Conservation (phyloP, 2,888 invertebrate genomes). For the Calliopum simillimum region DNA sequence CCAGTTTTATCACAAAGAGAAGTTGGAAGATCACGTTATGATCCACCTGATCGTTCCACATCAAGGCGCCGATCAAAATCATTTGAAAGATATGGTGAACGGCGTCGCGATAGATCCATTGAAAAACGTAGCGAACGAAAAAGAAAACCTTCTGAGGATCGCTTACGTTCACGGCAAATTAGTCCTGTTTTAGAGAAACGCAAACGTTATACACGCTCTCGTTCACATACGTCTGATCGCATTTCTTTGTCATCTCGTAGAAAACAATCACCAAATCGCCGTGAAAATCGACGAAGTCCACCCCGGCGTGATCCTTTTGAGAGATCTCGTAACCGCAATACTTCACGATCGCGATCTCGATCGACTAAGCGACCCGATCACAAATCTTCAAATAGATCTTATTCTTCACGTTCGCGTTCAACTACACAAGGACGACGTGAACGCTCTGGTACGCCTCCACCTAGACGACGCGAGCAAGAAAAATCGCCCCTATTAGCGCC, state of each 20-base stretch:
- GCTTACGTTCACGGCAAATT: conserved; percentile 27
- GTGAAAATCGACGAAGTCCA: neutral
- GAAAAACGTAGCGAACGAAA: conserved; percentile 39
- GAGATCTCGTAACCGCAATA: conserved; percentile 12
- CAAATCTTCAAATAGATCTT: neutral
- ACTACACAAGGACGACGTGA: conserved; percentile 19
- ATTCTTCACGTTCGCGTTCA: conserved; percentile 39
- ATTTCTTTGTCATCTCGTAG: conserved; percentile 13
- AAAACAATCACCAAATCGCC: conserved; percentile 29
- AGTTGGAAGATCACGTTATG: conserved; percentile 3
- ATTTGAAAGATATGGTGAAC: conserved; percentile 31
- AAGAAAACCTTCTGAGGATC: conserved; percentile 41
- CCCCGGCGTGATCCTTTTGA: conserved; percentile 16
- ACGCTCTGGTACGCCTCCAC: conserved; percentile 42
- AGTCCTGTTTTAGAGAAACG: conserved; percentile 40
- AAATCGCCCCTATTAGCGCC: neutral
- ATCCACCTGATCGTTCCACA: conserved; percentile 11
- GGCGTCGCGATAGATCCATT: conserved; percentile 27
- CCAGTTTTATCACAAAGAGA: conserved; percentile 21
- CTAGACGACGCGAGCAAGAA: conserved; percentile 13
- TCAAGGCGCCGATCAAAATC: conserved; percentile 15
- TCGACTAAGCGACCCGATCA: conserved; percentile 6
- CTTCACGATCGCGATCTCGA: conserved; percentile 36
- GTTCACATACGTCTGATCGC: conserved; percentile 13
- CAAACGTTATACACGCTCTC: conserved; percentile 41